Evolutionary conservation across 2,113 vertebrate genomes (phyloP), one percentile per base, ranked within the genome.

Genomic region (Butorides virescens): DNA sequence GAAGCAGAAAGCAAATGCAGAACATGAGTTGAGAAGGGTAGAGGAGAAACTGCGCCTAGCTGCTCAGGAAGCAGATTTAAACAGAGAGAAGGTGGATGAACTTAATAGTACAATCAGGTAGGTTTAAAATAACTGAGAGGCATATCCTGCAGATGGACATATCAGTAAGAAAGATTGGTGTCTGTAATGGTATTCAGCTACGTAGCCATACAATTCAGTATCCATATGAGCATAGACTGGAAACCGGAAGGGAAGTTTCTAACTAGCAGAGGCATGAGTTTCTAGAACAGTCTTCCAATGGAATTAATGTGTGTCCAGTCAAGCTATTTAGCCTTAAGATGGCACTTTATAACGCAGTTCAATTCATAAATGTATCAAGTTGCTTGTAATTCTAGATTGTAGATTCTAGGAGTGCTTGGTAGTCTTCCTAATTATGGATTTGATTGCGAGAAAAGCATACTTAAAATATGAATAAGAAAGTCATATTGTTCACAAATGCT

Each of bases 21-120:
- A 98, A 93, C 97, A 98, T 59, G 98, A 99, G 73, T 58, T 98
- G 50, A 98, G 98, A 94, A 98, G 86, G 86, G 97, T 95, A 90
- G 98, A 98, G 87, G 97, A 98, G 91, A 98, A 98, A 20, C 91
- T 97, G 44, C 29, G 79, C 91, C 81, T 97, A 80, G 97, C 97
- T 84, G 97, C 91, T 58, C 97, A 95, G 92, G 98, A 98, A 72
- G 92, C 97, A 94, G 94, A 97, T 97, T 94, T 98, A 86, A 98
- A 98, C 91, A 98, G 96, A 29, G 95, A 97, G 83, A 98, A 98
- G 86, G 97, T 98, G 86, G 71, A 94, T 26, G 97, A 98, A 66
- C 98, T 99, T 53, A 98, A 97, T 0, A 90, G 93, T 63, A 97
- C 98, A n/a, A 93, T 99, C 95, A 97, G 98, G 99, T 99, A 96